Conservation (phyloP, 1,140 invertebrate species). For the Drosophila trapezifrons region DNA sequence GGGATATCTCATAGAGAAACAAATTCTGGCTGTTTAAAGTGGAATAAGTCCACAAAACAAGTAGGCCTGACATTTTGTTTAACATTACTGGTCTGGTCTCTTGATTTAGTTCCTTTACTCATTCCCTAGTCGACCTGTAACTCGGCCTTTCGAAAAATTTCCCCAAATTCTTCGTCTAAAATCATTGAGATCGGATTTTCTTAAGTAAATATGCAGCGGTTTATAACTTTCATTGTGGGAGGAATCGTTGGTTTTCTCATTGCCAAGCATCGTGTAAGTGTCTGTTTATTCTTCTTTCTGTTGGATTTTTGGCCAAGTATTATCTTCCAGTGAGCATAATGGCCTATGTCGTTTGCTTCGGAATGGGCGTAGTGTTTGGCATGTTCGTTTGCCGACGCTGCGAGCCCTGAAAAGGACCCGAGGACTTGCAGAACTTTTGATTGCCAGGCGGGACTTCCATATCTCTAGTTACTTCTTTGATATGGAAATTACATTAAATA, state of each 20-base stretch:
- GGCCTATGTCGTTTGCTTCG: constrained; percentile 44
- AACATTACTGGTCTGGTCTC: neutral
- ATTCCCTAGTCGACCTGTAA: neutral
- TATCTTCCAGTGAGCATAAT: constrained; percentile 25
- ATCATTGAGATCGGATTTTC: neutral
- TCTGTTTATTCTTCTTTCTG: too few species aligned
- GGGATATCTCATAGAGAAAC: constrained; percentile 24
- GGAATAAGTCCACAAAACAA: too few species aligned
- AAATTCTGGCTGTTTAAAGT: too few species aligned
- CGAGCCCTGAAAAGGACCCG: neutral
- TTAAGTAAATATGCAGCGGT: constrained; percentile 31
- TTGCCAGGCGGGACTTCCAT: neutral
- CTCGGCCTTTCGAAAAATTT: neutral
- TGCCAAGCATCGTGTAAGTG: constrained; percentile 51
- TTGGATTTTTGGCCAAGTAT: neutral
- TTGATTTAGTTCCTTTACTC: neutral
- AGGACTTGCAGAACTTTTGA: neutral
- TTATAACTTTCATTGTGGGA: constrained; percentile 51
- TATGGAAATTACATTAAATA: neutral
- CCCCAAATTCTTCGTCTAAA: constrained; percentile 1
- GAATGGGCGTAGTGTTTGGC: constrained; percentile 54
- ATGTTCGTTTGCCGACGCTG: constrained; percentile 53
- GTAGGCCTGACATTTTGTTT: constrained; percentile 2
- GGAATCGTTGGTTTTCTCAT: constrained; percentile 41
- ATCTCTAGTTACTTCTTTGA: neutral